Evolutionary conservation across 2,888 invertebrate species (phyloP), one percentile per base, ranked within the genome.

Genomic region (Atethmia centrago): DNA sequence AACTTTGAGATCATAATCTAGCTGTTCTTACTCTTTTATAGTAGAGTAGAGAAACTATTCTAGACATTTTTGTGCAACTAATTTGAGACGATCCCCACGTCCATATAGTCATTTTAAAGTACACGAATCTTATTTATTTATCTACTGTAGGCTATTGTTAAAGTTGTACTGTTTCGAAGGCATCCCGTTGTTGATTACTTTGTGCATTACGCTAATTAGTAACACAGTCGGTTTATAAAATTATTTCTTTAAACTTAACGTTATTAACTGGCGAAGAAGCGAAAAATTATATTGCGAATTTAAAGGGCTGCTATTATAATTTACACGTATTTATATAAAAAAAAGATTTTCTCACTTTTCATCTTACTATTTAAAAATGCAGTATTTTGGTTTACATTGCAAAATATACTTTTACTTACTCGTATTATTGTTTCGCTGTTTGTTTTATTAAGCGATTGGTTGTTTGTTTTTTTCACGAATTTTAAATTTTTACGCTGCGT

Each of bases 301-400:
- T 80, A 87, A 89, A 90, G 88, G 88, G 85, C 88, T 87, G 89
- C 85, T 89, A 89, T 87, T 55, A 74, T 74, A 87, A 89, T 85
- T 80, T 88, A 86, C 75, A 87, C 77, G 77, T 87, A 86, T 86
- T 71, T 55, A 77, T 69, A 73, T 42, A 79, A 85, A 89, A 90
- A 91, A 90, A 92, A 90, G 89, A 88, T 90, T 91, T 80, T 95
- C 95, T 95, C 95, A 95, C 95, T 95, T 94, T 92, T 86, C 88
- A 85, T 90, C 94, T 96, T 96, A 95, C 87, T 90, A 95, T 94
- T 94, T 93, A 95, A 93, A 95, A 96, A 96, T 96, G 96, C 96
- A 95, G 93, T 93, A 95, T 95, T 96, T 96, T 96, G 96, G 96
- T 96, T 95, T 96, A 95, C 92, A 96, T 96, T 96, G 95, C 95